These are phyloP conservation scores for Tetramorium simillimum DNA, from an alignment of 1,140 invertebrate species.

Conservation along the genomic window DNA sequence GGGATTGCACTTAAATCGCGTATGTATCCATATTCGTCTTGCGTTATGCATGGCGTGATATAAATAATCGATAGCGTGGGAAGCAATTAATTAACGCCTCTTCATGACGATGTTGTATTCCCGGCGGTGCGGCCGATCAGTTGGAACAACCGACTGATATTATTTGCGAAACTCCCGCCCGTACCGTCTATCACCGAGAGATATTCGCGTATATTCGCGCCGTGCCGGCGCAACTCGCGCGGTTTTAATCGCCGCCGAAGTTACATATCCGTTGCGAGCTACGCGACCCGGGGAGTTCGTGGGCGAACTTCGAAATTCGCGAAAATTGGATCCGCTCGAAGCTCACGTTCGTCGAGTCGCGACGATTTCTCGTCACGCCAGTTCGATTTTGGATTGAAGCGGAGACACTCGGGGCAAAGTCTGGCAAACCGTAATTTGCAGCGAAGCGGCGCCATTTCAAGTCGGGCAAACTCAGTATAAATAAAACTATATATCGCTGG, in stretches of 20 bases:
- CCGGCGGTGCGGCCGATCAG: conserved; percentile 36
- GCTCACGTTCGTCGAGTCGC: conserved; percentile 11
- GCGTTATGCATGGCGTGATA: conserved; percentile 6
- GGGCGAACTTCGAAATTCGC: conserved; percentile 36
- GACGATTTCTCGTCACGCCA: conserved; percentile 19
- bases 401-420: neutral
- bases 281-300: conserved; percentile 24
- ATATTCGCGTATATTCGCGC: conserved; percentile 29
- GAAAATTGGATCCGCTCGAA: conserved; percentile 32
- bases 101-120: conserved; percentile 35
- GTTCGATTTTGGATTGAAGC: conserved; percentile 14
- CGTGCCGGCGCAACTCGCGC: conserved; percentile 7
- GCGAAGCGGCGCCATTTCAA: neutral
- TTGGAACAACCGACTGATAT: conserved; percentile 35
- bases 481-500: neutral
- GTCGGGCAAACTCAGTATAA: neutral
- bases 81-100: conserved; percentile 51
- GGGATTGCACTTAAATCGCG: neutral
- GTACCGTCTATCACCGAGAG: conserved; percentile 46
- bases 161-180: conserved; percentile 44
- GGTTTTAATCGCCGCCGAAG: conserved; percentile 49
- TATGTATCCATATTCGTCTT: neutral
- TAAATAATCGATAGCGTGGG: conserved; percentile 46
- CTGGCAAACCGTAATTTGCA: neutral
- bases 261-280: conserved; percentile 38